A percentile compares a stretch with the other conserved stretches of the same genome.
phyloP scores from a whole-genome alignment of 2,888 invertebrate genomes.

The Linnaemya tessellans region DNA sequence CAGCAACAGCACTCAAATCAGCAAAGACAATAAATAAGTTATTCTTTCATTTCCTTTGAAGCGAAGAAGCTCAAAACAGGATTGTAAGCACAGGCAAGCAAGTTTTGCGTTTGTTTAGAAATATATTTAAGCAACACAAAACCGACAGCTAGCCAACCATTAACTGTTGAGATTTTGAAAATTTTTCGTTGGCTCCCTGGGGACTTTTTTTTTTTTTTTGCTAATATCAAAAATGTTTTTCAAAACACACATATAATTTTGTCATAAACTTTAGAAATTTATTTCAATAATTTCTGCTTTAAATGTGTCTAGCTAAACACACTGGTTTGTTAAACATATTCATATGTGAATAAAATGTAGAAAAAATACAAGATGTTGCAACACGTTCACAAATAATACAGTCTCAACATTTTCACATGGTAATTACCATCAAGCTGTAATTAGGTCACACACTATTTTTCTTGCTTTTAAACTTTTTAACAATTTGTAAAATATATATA shows the following conservation, averaged over 20 bases:
- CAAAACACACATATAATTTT: background rate
- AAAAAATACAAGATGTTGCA: constrained; percentile 44
- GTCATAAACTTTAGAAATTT: background rate
- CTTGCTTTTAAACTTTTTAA: constrained; percentile 4
- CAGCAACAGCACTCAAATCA: constrained; percentile 2
- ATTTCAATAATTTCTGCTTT: background rate
- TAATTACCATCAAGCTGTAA: constrained; percentile 1
- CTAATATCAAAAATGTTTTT: too few relatives aligned
- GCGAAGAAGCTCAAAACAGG: background rate
- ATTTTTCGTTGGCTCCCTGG: background rate
- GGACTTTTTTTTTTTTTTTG: too few relatives aligned
- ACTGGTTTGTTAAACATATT: background rate
- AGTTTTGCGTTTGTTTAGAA: background rate
- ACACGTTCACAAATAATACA: constrained; percentile 40
- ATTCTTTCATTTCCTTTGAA: background rate
- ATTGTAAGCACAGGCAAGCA: background rate
- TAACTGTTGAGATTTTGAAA: background rate
- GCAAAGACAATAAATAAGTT: background rate
- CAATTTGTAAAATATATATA: too few relatives aligned
- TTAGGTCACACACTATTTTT: background rate
- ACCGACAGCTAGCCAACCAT: background rate
- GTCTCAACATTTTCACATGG: background rate
- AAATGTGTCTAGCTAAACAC: background rate
- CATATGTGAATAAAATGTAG: background rate
- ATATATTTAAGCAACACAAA: background rate